Evolutionary conservation across 2,888 invertebrate genomes (phyloP), one percentile per base, ranked within the genome.

Genomic region (Volucella bombylans): DNA sequence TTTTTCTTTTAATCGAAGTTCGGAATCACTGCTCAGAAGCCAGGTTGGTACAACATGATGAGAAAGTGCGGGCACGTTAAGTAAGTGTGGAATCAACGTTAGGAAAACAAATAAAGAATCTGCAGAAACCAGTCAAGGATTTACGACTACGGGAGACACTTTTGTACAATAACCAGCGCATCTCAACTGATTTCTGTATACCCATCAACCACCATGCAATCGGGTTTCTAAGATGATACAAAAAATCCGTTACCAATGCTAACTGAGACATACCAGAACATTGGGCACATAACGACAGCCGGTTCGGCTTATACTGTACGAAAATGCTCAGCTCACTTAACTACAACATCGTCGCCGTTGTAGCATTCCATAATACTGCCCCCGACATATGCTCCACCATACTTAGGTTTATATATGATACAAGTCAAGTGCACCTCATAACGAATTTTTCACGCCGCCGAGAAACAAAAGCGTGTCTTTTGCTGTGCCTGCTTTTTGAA

Each of bases 351-450:
- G 41, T 57, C 57, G 15, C 57, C 8, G 4, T 15, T 14, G 39
- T 18, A 15, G n/a, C n/a, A n/a, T n/a, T n/a, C n/a, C n/a, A n/a
- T n/a, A n/a, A n/a, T 1, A 18, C 8, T 55, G 4, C 43, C 59
- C 23, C 18, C 45, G 43, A 23, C 18, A 43, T 10, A 61, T 18
- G 3, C 43, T 61, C 11, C 47, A n/a, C 14, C 49, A 14, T 49
- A 4, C 4, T 1, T 12, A 8, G 14, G 49, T 49, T 8, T 14
- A 49, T 45, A 18, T 45, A 18, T 18, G 18, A 18, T 1, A 43
- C 23, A 23, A 45, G 23, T 61, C 45, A 61, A 45, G 18, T 61
- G 61, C 23, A 18, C 52, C 52, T 23, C 52, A 23, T 23, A 23
- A 8, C 15, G 18, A 61, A n/a, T 12, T 61, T 61, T 43, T 59